Conservation (phyloP, 1,140 invertebrate species). For the Condylostylus longicornis region DNA sequence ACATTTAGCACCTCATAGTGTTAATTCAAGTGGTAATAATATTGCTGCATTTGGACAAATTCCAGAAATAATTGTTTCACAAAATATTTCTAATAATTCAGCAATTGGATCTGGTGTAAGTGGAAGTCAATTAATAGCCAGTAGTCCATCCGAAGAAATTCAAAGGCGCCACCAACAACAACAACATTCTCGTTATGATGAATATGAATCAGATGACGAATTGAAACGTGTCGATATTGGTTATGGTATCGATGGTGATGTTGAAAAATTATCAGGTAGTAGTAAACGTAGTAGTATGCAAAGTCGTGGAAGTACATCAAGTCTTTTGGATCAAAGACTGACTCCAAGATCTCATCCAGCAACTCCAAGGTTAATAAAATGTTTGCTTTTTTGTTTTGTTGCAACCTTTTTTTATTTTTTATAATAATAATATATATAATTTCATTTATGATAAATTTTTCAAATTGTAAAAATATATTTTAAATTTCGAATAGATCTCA, state of each 20-base stretch:
- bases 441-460: conserved; percentile 5
- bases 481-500: conserved; percentile 47
- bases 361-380: conserved; percentile 52
- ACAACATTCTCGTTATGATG: conserved; percentile 50
- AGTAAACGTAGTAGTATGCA: conserved; percentile 81
- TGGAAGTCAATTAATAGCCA: too few relatives aligned
- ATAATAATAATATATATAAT: background rate
- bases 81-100: conserved; percentile 7
- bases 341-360: conserved; percentile 74
- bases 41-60: background rate
- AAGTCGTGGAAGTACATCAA: conserved; percentile 74
- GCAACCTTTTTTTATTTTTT: background rate
- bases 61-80: conserved; percentile 11
- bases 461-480: conserved; percentile 1
- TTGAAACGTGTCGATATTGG: conserved; percentile 72
- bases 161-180: conserved; percentile 27
- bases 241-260: conserved; percentile 48
- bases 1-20: conserved; percentile 9
- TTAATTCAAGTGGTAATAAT: too few relatives aligned
- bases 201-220: conserved; percentile 83
- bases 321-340: conserved; percentile 63
- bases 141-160: conserved; percentile 7
- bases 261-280: conserved; percentile 41
- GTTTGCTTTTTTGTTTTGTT: background rate
- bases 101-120: too few relatives aligned